Percentiles rank a stretch among this genome's conserved stretches.
Evolutionary conservation across 2,888 invertebrate genomes (phyloP).

Genomic region (Sesia bembeciformis): DNA sequence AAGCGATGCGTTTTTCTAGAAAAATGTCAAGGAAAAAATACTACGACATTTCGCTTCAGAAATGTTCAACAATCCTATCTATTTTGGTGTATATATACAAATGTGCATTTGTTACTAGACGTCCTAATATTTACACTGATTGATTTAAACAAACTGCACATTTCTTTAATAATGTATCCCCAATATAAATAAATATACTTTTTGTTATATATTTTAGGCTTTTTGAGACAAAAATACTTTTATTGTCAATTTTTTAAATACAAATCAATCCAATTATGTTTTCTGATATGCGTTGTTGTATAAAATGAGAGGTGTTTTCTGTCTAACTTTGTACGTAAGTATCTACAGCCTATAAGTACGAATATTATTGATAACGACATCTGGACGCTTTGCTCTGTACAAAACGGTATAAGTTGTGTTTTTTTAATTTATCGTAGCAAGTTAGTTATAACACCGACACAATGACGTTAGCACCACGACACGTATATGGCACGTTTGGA

Average conservation of each 20-base stretch:
- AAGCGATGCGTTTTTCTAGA: background rate
- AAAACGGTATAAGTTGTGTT: background rate
- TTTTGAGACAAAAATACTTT: conserved; percentile 8
- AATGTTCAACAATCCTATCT: conserved; percentile 11
- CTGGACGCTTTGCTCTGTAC: conserved; percentile 7
- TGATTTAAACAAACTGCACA: background rate
- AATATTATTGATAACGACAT: conserved; percentile 33
- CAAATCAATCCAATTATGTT: background rate
- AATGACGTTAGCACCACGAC: conserved; percentile 35
- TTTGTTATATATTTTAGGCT: conserved; percentile 4
- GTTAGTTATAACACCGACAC: background rate
- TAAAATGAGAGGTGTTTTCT: no score
- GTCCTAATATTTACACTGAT: conserved; percentile 11
- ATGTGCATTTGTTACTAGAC: conserved; percentile 2
- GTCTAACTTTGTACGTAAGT: no score
- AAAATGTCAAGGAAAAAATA: background rate
- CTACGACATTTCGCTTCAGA: background rate
- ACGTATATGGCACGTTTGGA: conserved; percentile 47
- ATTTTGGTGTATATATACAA: conserved; percentile 11
- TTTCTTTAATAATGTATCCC: background rate
- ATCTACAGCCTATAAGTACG: conserved; percentile 31
- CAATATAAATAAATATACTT: conserved; percentile 5
- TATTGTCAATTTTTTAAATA: conserved; percentile 20
- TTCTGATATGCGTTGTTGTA: no score
- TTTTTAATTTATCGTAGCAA: conserved; percentile 4